Evolutionary conservation across 2,888 invertebrate genomes (phyloP).

Genomic region (Rhimphoctona megacephalus): DNA sequence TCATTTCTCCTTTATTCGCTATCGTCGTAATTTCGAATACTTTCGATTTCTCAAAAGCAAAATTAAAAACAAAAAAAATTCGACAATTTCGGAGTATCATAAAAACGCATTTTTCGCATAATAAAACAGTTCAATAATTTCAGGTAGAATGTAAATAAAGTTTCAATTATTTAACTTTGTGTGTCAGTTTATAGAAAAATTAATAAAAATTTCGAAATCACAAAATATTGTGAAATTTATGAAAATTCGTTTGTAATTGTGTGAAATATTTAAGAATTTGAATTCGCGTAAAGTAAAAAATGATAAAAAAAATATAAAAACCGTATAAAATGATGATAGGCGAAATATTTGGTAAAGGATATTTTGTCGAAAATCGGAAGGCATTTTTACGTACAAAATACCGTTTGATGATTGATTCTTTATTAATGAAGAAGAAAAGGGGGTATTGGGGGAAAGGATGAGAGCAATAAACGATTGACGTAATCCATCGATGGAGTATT

Average conservation of each 20-base stretch:
- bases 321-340: no score
- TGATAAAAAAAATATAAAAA: neutral
- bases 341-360: neutral
- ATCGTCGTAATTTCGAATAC: neutral
- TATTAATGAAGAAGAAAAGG: slow-evolving; percentile 69
- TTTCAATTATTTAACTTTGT: neutral
- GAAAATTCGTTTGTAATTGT: neutral
- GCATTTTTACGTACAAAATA: slow-evolving; percentile 42
- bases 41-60: neutral
- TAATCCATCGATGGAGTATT: slow-evolving; percentile 62
- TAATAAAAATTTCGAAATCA: neutral
- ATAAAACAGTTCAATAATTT: neutral
- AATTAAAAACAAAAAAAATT: no score
- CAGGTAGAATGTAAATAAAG: neutral
- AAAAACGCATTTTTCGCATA: neutral
- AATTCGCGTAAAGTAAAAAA: neutral
- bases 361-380: slow-evolving; percentile 16
- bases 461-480: slow-evolving; percentile 60
- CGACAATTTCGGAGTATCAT: no score
- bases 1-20: neutral
- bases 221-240: neutral
- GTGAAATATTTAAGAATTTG: no score
- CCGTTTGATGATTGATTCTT: slow-evolving; percentile 73
- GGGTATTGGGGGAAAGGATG: neutral
- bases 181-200: neutral